A percentile compares a stretch with the other conserved stretches of the same genome.
Conservation (phyloP, 2,113 vertebrate species). For the Sprattus sprattus region DNA sequence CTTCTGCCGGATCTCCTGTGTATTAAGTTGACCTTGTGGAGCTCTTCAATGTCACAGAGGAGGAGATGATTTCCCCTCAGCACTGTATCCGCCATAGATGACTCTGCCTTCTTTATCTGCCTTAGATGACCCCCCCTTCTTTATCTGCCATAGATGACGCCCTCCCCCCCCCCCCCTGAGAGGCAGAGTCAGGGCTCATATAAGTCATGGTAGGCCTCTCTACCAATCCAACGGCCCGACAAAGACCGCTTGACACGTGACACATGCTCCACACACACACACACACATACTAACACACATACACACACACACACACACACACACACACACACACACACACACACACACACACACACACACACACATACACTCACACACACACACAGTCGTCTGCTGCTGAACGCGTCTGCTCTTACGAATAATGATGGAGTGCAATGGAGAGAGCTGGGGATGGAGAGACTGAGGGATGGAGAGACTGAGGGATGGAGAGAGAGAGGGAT, state of each 20-base stretch:
- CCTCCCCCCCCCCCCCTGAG: too few species aligned
- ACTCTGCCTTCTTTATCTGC: too few species aligned
- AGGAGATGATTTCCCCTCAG: neutral
- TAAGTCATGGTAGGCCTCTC: neutral
- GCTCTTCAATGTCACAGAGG: neutral
- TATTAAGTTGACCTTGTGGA: too few species aligned
- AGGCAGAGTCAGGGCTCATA: neutral
- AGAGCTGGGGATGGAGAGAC: neutral
- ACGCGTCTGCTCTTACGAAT: neutral
- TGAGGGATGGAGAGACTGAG: neutral
- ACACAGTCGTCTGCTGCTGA: neutral
- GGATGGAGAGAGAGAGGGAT: neutral
- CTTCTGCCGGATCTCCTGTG: too few species aligned
- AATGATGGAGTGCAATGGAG: neutral
- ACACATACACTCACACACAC: neutral
- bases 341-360: neutral
- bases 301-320: neutral
- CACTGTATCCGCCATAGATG: neutral
- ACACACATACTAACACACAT: neutral
- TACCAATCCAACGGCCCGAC: neutral
- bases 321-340: constrained; percentile 6
- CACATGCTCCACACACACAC: neutral
- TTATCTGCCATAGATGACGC: too few species aligned
- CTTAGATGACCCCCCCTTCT: too few species aligned
- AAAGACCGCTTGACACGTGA: neutral